phyloP scores from a whole-genome alignment of 2,113 vertebrate genomes.

The Colossoma macropomum region DNA sequence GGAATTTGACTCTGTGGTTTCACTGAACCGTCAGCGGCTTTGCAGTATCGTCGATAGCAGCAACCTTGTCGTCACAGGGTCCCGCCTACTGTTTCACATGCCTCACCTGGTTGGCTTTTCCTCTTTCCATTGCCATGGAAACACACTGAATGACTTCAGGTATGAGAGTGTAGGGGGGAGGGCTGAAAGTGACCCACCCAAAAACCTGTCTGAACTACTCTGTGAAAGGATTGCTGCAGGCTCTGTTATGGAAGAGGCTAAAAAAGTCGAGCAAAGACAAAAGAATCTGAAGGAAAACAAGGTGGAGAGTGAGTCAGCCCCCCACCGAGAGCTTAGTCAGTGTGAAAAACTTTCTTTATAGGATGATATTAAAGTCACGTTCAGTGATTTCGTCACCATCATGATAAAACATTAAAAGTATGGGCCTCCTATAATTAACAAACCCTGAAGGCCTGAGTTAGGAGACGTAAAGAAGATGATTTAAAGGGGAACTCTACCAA shows the following conservation, averaged over 20 bases:
- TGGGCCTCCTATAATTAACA: too few relatives aligned
- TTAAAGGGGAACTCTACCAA: too few relatives aligned
- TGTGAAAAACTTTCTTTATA: too few relatives aligned
- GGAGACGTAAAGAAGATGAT: too few relatives aligned
- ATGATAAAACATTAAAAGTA: too few relatives aligned
- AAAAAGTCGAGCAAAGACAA: slow-evolving; percentile 22
- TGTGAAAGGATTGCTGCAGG: slow-evolving; percentile 55
- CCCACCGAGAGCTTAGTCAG: not conserved
- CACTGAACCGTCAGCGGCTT: not conserved
- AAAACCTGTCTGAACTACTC: slow-evolving; percentile 69
- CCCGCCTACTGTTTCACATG: not conserved
- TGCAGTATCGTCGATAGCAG: slow-evolving; percentile 10
- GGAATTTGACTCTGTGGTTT: slow-evolving; percentile 13
- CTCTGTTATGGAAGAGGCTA: slow-evolving; percentile 51
- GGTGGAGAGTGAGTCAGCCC: not conserved
- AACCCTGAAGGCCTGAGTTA: too few relatives aligned
- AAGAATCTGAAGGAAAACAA: not conserved
- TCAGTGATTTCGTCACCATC: too few relatives aligned
- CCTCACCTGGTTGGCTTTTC: slow-evolving; percentile 49
- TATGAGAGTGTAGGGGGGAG: slow-evolving; percentile 19
- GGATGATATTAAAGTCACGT: too few relatives aligned
- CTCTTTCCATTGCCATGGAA: slow-evolving; percentile 54
- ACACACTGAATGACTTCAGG: slow-evolving; percentile 56
- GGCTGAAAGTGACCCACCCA: slow-evolving; percentile 59
- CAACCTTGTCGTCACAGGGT: not conserved